A percentile compares a stretch with the other conserved stretches of the same genome.
Conservation (phyloP, 2,113 vertebrate genomes). For the Pipra filicauda region DNA sequence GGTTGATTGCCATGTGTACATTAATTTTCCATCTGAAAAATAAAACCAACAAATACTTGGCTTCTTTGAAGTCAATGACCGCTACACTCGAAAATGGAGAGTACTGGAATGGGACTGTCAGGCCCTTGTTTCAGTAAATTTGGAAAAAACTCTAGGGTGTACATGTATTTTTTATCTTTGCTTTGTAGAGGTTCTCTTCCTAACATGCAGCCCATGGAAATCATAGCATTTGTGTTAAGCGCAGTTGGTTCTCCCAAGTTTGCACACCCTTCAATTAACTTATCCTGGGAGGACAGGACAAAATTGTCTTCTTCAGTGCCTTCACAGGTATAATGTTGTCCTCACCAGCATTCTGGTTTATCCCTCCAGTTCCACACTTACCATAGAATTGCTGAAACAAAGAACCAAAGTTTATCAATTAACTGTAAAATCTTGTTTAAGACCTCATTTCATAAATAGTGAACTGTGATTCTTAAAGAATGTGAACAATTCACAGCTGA, state of each 20-base stretch:
- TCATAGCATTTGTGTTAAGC: rapidly evolving
- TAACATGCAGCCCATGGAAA: not conserved
- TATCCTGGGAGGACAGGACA: not conserved
- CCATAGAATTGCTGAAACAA: not conserved
- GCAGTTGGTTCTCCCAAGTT: not conserved
- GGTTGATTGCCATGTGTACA: not conserved
- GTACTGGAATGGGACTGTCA: not conserved
- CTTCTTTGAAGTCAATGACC: not conserved
- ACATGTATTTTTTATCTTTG: not conserved
- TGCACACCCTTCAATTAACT: not conserved
- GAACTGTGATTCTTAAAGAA: not conserved
- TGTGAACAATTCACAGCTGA: not conserved
- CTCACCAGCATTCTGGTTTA: rapidly evolving
- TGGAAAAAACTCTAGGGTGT: not conserved
- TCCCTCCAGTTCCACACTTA: not conserved
- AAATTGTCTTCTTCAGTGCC: not conserved
- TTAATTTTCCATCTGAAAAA: not conserved
- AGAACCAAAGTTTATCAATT: not conserved
- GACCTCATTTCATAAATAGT: not conserved
- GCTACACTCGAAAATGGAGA: not conserved
- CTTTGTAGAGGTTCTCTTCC: not conserved
- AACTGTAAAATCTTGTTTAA: not conserved
- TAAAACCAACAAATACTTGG: not conserved
- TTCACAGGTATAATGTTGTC: not conserved
- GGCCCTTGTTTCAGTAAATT: not conserved